Percentiles rank a stretch among this genome's conserved stretches.
Evolutionary conservation across 2,888 invertebrate genomes (phyloP).

Genomic region (Hoplodrina blanda): DNA sequence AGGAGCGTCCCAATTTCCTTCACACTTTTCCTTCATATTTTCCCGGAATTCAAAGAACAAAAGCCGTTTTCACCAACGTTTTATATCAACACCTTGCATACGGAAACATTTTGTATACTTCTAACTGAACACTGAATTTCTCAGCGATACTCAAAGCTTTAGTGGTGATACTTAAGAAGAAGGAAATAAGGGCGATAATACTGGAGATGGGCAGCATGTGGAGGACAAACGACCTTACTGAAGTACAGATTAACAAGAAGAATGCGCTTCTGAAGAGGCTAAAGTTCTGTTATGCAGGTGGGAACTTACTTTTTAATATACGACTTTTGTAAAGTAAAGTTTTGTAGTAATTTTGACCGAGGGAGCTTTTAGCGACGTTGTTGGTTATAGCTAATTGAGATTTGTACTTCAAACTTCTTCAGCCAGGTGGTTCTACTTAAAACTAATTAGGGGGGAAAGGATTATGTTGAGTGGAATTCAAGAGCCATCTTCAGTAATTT

Average conservation of each 20-base stretch:
- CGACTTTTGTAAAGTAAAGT: slow-evolving; percentile 54
- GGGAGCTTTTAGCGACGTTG: slow-evolving; percentile 53
- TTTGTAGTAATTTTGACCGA: slow-evolving; percentile 57
- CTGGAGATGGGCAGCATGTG: slow-evolving; percentile 64
- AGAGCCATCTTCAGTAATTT: slow-evolving; percentile 31
- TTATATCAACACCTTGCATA: slow-evolving; percentile 61
- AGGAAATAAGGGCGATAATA: slow-evolving; percentile 62
- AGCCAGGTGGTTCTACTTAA: slow-evolving; percentile 57
- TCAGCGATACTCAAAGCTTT: slow-evolving; percentile 65
- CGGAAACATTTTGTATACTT: slow-evolving; percentile 52
- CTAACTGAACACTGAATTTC: slow-evolving; percentile 56
- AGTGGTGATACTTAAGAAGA: slow-evolving; percentile 57
- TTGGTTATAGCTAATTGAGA: slow-evolving; percentile 60
- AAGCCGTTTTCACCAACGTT: slow-evolving; percentile 53
- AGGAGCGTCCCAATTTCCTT: slow-evolving; percentile 50
- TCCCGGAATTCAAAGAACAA: slow-evolving; percentile 60
- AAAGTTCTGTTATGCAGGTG: slow-evolving; percentile 70
- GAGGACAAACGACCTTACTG: slow-evolving; percentile 61
- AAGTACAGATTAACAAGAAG: slow-evolving; percentile 69
- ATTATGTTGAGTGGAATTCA: slow-evolving; percentile 42
- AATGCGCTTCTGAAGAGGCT: slow-evolving; percentile 67
- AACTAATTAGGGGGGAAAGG: slow-evolving; percentile 51
- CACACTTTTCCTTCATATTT: slow-evolving; percentile 59
- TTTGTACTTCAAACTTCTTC: slow-evolving; percentile 64
- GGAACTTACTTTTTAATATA: slow-evolving; percentile 56